These are phyloP conservation scores for Teinopalpus imperialis DNA, from an alignment of 2,888 invertebrate species.

Conservation along the genomic window DNA sequence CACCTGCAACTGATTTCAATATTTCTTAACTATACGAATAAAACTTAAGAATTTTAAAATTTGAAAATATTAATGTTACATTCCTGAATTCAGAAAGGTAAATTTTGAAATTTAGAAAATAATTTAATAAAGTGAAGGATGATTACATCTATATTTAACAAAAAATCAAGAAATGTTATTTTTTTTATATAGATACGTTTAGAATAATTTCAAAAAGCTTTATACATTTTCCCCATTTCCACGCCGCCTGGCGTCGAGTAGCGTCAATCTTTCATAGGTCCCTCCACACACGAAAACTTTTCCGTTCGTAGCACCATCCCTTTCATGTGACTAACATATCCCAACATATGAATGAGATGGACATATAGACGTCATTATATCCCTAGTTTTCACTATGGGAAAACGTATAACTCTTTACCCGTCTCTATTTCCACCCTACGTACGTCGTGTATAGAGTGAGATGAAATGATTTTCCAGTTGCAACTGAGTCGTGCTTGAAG, in stretches of 20 bases:
- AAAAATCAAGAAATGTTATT: too few species aligned
- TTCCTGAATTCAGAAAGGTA: too few species aligned
- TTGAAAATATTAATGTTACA: too few species aligned
- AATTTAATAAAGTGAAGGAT: too few species aligned
- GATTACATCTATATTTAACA: too few species aligned
- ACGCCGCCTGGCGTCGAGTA: slow-evolving; percentile 77
- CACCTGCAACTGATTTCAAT: too few species aligned
- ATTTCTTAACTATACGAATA: too few species aligned
- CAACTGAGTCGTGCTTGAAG: slow-evolving; percentile 54
- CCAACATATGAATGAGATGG: slow-evolving; percentile 75
- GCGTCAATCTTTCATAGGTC: slow-evolving; percentile 44
- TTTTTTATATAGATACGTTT: too few species aligned
- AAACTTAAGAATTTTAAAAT: too few species aligned
- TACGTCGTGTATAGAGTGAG: slow-evolving; percentile 54
- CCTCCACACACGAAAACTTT: slow-evolving; percentile 42
- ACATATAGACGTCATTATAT: slow-evolving; percentile 62
- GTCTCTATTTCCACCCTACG: slow-evolving; percentile 67
- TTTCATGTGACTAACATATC: slow-evolving; percentile 64
- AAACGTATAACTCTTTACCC: slow-evolving; percentile 71
- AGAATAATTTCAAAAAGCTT: slow-evolving; percentile 10
- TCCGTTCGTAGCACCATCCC: slow-evolving; percentile 58
- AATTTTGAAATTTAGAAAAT: too few species aligned
- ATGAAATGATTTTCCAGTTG: slow-evolving; percentile 52
- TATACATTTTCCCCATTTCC: slow-evolving; percentile 32
- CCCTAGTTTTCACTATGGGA: slow-evolving; percentile 63